Conservation (phyloP, 1,140 invertebrate species). For the Megathymus violae region DNA sequence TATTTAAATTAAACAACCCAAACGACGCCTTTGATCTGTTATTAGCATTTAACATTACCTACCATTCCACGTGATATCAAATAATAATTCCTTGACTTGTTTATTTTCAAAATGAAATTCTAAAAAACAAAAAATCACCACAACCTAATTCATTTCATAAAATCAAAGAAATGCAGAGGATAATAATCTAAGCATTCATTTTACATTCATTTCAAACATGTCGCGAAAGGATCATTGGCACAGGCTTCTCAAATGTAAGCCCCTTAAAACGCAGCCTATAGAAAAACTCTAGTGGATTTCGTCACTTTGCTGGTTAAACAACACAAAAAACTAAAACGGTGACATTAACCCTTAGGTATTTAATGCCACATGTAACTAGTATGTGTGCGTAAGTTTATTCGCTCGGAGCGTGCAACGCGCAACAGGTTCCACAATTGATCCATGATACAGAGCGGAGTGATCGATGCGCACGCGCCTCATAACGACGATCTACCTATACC, state of each 20-base stretch:
- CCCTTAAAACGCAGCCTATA: too few species aligned
- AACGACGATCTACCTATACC: slow-evolving; percentile 14
- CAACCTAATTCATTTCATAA: too few species aligned
- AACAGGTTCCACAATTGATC: slow-evolving; percentile 37
- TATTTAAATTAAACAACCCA: not conserved
- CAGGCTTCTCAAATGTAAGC: too few species aligned
- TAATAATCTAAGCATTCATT: too few species aligned
- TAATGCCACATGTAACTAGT: too few species aligned
- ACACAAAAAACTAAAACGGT: too few species aligned
- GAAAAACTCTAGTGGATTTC: too few species aligned
- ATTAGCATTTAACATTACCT: not conserved
- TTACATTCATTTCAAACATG: too few species aligned
- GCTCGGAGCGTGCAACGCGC: slow-evolving; percentile 4
- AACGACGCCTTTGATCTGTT: not conserved
- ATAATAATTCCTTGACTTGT: not conserved
- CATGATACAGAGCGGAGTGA: slow-evolving; percentile 32
- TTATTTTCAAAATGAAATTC: not conserved
- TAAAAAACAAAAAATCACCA: not conserved
- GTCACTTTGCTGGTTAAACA: too few species aligned
- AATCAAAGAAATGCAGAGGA: too few species aligned
- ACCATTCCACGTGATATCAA: not conserved
- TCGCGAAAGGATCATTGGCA: too few species aligned
- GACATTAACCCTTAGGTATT: not conserved
- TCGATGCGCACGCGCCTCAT: slow-evolving; percentile 32
- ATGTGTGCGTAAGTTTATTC: slow-evolving; percentile 16